These are phyloP conservation scores for Bombus vancouverensis DNA, from an alignment of 1,140 invertebrate genomes.

Conservation along the genomic window DNA sequence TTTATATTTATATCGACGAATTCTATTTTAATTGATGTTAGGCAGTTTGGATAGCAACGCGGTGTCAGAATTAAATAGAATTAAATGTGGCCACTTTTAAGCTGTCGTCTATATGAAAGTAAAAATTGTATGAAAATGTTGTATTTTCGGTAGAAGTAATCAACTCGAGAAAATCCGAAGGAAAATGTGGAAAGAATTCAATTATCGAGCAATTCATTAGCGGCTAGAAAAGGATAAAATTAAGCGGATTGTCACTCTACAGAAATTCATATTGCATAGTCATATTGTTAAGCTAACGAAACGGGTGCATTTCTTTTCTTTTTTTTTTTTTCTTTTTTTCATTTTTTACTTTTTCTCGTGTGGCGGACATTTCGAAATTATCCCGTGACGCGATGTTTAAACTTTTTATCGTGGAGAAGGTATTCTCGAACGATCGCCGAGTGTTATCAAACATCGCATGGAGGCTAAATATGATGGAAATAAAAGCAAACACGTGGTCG, in stretches of 20 bases:
- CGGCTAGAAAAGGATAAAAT: neutral
- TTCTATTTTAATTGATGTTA: no score
- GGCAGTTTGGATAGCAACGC: no score
- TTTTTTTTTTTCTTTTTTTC: no score
- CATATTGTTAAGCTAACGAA: neutral
- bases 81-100: rapidly evolving
- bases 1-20: no score
- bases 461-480: conserved; percentile 22
- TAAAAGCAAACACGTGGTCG: conserved; percentile 19
- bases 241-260: neutral
- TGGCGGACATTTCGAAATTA: neutral
- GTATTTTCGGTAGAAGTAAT: no score
- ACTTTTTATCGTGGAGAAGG: conserved; percentile 13
- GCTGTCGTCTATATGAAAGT: rapidly evolving
- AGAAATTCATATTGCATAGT: rapidly evolving
- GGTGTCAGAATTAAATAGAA: no score
- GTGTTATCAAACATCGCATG: conserved; percentile 23
- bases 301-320: neutral
- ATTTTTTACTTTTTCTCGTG: neutral
- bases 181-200: no score
- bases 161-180: no score
- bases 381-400: conserved; percentile 1
- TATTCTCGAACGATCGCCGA: conserved; percentile 7
- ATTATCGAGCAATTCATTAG: no score
- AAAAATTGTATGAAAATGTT: no score